A percentile compares a stretch with the other conserved stretches of the same genome.
phyloP scores from a whole-genome alignment of 1,140 invertebrate species.

The Hycleus cichorii region DNA sequence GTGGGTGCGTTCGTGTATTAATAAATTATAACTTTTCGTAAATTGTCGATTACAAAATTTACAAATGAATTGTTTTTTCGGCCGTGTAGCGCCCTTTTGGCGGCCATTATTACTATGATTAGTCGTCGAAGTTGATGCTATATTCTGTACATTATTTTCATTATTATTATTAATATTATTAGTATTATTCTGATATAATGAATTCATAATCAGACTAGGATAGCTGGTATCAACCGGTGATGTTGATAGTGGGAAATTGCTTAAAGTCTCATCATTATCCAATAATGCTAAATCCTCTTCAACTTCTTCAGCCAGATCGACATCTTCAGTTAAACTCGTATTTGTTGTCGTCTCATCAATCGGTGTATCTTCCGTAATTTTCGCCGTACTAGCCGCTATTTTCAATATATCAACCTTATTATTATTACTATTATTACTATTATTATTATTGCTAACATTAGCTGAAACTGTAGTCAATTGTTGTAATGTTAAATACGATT shows the following conservation, averaged over 20 bases:
- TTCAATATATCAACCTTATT: slow-evolving; percentile 46
- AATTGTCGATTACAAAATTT: slow-evolving; percentile 91
- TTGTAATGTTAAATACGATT: slow-evolving; percentile 74
- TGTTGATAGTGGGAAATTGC: slow-evolving; percentile 42
- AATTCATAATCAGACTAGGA: slow-evolving; percentile 52
- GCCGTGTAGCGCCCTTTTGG: slow-evolving; percentile 54
- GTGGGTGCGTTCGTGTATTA: slow-evolving; percentile 92
- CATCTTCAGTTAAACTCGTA: slow-evolving; percentile 47
- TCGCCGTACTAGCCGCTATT: slow-evolving; percentile 49
- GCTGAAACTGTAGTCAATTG: slow-evolving; percentile 47
- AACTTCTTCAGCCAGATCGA: slow-evolving; percentile 53
- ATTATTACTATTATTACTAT: slow-evolving; percentile 29
- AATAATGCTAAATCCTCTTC: slow-evolving; percentile 53
- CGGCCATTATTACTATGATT: slow-evolving; percentile 7
- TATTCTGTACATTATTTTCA: slow-evolving; percentile 31
- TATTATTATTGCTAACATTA: slow-evolving; percentile 30
- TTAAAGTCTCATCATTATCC: slow-evolving; percentile 48
- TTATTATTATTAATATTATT: slow-evolving; percentile 11
- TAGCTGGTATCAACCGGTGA: slow-evolving; percentile 50
- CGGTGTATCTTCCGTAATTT: slow-evolving; percentile 50
- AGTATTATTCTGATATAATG: slow-evolving; percentile 48
- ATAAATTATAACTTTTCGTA: slow-evolving; percentile 93
- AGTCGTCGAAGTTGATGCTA: slow-evolving; percentile 12
- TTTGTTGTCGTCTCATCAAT: slow-evolving; percentile 40
- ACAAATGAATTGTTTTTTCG: slow-evolving; percentile 94